Evolutionary conservation across 2,888 invertebrate genomes (phyloP), one percentile per base, ranked within the genome.

Genomic region (Sericinus montela): DNA sequence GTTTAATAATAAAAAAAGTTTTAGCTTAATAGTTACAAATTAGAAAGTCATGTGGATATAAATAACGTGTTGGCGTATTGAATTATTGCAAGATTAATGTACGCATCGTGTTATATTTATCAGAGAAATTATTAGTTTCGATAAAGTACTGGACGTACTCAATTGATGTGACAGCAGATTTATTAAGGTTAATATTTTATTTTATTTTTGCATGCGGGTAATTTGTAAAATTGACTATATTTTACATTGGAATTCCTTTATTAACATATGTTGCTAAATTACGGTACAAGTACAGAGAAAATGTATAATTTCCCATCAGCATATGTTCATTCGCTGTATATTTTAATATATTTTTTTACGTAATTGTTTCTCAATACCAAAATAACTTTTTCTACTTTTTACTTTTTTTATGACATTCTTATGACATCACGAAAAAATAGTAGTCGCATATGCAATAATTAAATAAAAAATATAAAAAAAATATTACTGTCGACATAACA

Each of bases 1-100:
- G 15, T 40, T 32, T 35, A 50, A 45, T 40, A 50, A 50, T 45
- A 50, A 50, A 50, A 19, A 50, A 41, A 50, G 45, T 50, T 45
- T 50, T 50, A 50, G 37, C 45, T 50, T 45, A 50, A 50, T 50
- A 50, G 45, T 50, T 50, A 45, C 45, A 50, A 50, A 50, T 50
- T 45, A 50, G 50, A 50, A 45, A 45, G 49, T 25, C 48, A 43
- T 48, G 48, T 42, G 37, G 11, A 48, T 42, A 43, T 48, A 30
- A 48, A 48, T 48, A 48, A 45, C 23, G 40, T 28, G 23, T 23
- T 16, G 38, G 25, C 10, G 49, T 45, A 45, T 36, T 49, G 49
- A 49, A 29, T 49, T 45, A 45, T 40, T 30, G 35, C 40, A 44
- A 49, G 45, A 45, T 49, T 49, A 40, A 45, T 45, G 29, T 19